Conservation (phyloP, 2,113 vertebrate species). For the Bombycilla garrulus region DNA sequence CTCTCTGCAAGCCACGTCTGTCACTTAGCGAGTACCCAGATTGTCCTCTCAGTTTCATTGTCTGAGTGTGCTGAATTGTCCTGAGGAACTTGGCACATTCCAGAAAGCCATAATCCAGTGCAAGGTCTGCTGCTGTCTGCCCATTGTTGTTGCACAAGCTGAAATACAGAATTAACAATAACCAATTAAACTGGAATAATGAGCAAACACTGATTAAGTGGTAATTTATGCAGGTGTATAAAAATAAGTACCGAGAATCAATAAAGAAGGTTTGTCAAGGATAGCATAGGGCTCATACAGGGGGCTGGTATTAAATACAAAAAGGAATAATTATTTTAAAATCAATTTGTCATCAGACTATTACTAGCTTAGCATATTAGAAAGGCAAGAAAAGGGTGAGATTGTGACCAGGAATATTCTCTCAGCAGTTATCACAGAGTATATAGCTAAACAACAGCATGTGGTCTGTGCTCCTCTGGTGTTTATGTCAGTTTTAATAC, state of each 20-base stretch:
- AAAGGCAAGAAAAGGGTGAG: background rate
- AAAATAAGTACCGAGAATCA: background rate
- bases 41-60: slow-evolving; percentile 11
- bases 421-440: background rate
- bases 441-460: background rate
- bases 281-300: background rate
- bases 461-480: background rate
- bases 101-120: slow-evolving; percentile 72
- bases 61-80: slow-evolving; percentile 60
- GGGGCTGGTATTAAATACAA: background rate
- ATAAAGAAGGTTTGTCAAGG: background rate
- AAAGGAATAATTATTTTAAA: background rate
- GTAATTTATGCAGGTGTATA: background rate
- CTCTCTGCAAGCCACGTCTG: background rate
- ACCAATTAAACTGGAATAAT: background rate
- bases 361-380: background rate
- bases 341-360: background rate
- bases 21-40: background rate
- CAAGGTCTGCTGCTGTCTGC: slow-evolving; percentile 80
- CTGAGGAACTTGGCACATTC: slow-evolving; percentile 78
- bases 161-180: background rate
- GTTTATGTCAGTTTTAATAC: background rate
- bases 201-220: background rate
- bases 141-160: slow-evolving; percentile 79
- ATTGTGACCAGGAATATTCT: background rate